Conservation (phyloP, 2,113 vertebrate species). For the Caracal caracal region DNA sequence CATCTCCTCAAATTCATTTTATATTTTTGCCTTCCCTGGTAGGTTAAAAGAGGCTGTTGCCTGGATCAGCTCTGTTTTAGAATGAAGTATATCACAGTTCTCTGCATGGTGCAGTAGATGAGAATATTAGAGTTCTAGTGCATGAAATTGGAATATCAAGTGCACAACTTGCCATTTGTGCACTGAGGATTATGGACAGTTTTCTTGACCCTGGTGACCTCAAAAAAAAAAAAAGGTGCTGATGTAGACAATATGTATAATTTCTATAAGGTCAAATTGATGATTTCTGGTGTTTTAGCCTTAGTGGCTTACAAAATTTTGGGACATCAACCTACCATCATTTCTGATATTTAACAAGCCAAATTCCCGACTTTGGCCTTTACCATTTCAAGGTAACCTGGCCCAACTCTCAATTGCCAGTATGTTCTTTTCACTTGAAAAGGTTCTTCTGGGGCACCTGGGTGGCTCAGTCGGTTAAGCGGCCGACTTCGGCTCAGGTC, state of each 20-base stretch:
- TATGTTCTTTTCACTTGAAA: background rate
- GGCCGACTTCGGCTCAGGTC: no score
- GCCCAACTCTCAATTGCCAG: background rate
- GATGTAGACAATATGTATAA: background rate
- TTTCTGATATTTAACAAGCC: conserved; percentile 19
- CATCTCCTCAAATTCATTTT: background rate
- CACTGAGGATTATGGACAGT: background rate
- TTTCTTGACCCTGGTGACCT: background rate
- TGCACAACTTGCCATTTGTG: background rate
- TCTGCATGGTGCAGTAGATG: background rate
- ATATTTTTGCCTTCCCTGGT: background rate
- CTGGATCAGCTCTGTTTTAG: background rate
- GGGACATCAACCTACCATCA: background rate
- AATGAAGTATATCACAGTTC: background rate
- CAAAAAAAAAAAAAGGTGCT: background rate
- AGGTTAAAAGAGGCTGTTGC: background rate
- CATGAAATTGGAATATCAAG: background rate
- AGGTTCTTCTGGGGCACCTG: background rate
- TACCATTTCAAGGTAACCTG: background rate
- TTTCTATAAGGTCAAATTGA: background rate
- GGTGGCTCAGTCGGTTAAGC: no score
- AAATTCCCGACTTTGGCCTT: background rate
- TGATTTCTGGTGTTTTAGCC: background rate
- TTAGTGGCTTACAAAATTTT: background rate
- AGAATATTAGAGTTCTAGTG: background rate